Evolutionary conservation across 2,797 vertebrate species (phyloP).

Genomic region (Dicrostonyx torquatus): DNA sequence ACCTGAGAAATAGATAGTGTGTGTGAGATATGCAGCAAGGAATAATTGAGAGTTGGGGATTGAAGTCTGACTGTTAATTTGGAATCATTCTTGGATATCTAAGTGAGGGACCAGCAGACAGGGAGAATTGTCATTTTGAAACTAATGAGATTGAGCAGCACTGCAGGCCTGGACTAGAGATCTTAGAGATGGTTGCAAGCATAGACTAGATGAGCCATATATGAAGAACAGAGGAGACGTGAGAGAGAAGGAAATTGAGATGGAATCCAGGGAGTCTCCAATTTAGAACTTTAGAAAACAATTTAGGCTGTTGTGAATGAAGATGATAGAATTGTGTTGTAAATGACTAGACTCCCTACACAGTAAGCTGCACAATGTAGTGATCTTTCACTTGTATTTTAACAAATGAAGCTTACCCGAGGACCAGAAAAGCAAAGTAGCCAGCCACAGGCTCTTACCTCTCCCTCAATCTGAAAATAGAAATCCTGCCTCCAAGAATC

Average conservation of each 20-base stretch:
- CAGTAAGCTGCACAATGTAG: background rate
- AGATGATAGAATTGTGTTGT: background rate
- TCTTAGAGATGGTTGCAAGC: background rate
- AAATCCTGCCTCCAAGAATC: too few relatives aligned
- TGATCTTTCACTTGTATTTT: too few relatives aligned
- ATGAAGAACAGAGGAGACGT: background rate
- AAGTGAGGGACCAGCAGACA: background rate
- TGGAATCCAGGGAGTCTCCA: background rate
- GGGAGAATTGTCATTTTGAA: background rate
- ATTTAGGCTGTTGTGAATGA: background rate
- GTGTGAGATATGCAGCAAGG: background rate
- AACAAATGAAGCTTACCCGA: too few relatives aligned
- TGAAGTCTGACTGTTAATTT: background rate
- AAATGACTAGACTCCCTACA: background rate
- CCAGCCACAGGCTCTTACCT: too few relatives aligned
- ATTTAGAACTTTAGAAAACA: background rate
- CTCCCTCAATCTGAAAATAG: too few relatives aligned
- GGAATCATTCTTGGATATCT: background rate
- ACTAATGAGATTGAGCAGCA: background rate
- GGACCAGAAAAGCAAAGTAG: too few relatives aligned
- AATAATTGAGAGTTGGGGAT: background rate
- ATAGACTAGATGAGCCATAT: background rate
- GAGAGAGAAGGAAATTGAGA: background rate
- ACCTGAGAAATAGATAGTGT: background rate
- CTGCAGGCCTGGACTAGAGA: background rate